These are phyloP conservation scores for Hylaea fasciaria DNA, from an alignment of 2,888 invertebrate species.

Conservation along the genomic window DNA sequence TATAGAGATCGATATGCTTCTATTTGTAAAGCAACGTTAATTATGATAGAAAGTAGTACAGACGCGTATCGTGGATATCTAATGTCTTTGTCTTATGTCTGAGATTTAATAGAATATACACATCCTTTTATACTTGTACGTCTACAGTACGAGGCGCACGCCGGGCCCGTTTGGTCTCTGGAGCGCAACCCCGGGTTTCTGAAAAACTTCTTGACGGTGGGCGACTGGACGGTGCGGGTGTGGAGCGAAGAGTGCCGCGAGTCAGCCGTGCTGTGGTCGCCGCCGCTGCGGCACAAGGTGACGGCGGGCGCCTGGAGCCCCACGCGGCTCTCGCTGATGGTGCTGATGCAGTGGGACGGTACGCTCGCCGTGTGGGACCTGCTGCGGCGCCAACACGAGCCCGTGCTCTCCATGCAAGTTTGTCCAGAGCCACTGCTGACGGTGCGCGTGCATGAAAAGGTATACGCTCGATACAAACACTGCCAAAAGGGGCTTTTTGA, in stretches of 20 bases:
- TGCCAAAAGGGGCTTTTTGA: too few species aligned
- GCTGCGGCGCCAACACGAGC: conserved; percentile 85
- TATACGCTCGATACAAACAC: conserved; percentile 29
- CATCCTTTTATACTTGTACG: too few species aligned
- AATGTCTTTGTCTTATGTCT: too few species aligned
- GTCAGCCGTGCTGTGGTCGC: conserved; percentile 95
- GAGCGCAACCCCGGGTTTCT: conserved; percentile 96
- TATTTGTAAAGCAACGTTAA: too few species aligned
- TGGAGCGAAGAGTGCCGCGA: conserved; percentile 98
- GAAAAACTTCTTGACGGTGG: conserved; percentile 96
- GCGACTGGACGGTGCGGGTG: conserved; percentile 96
- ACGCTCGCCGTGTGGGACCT: background rate
- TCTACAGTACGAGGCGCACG: conserved; percentile 86
- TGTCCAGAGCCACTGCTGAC: conserved; percentile 77
- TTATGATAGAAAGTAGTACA: too few species aligned
- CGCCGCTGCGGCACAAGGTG: conserved; percentile 86
- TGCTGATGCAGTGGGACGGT: background rate
- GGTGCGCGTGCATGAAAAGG: conserved; percentile 72
- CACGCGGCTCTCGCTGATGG: conserved; percentile 81
- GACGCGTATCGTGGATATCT: too few species aligned
- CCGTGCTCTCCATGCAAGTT: conserved; percentile 86
- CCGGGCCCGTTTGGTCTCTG: conserved; percentile 93
- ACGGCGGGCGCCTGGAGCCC: conserved; percentile 94
- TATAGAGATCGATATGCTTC: too few species aligned
- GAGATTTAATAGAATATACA: too few species aligned